phyloP scores from a whole-genome alignment of 2,888 invertebrate species.

The Drosophila borborema region DNA sequence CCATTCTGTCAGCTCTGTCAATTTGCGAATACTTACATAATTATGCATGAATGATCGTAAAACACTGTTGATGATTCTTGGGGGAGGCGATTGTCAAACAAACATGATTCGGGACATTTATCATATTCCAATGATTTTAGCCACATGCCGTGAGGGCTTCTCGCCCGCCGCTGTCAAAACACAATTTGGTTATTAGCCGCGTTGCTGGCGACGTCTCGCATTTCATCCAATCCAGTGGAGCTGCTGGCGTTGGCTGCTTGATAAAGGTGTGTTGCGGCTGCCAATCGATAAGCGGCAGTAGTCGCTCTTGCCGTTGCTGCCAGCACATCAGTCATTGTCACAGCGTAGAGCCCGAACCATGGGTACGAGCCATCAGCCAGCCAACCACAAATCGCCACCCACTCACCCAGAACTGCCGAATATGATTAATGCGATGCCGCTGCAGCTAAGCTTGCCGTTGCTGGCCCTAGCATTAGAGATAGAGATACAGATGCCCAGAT shows the following conservation, averaged over 20 bases:
- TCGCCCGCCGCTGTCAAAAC: conserved; percentile 70
- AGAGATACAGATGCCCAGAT: conserved; percentile 47
- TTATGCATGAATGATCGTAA: conserved; percentile 46
- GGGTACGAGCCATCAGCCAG: conserved; percentile 15
- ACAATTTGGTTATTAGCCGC: conserved; percentile 76
- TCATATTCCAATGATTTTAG: conserved; percentile 69
- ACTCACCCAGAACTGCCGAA: conserved; percentile 55
- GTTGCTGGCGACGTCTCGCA: conserved; percentile 58
- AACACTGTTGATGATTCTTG: conserved; percentile 46
- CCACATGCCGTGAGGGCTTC: conserved; percentile 24
- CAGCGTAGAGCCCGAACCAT: conserved; percentile 34
- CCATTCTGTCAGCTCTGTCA: conserved; percentile 33
- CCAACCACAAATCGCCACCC: conserved; percentile 67
- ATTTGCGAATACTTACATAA: conserved; percentile 40
- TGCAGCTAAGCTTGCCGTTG: conserved; percentile 70
- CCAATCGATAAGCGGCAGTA: conserved; percentile 79
- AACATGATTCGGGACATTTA: conserved; percentile 66
- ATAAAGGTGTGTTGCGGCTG: conserved; percentile 81
- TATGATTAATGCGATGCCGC: conserved; percentile 83
- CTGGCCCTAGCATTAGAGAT: conserved; percentile 42
- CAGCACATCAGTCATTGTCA: conserved; percentile 85
- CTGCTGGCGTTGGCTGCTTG: conserved; percentile 54
- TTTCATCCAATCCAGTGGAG: conserved; percentile 71
- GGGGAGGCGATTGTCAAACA: conserved; percentile 45
- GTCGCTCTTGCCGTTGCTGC: conserved; percentile 30